Conservation (phyloP, 2,113 vertebrate species). For the Esox niger region DNA sequence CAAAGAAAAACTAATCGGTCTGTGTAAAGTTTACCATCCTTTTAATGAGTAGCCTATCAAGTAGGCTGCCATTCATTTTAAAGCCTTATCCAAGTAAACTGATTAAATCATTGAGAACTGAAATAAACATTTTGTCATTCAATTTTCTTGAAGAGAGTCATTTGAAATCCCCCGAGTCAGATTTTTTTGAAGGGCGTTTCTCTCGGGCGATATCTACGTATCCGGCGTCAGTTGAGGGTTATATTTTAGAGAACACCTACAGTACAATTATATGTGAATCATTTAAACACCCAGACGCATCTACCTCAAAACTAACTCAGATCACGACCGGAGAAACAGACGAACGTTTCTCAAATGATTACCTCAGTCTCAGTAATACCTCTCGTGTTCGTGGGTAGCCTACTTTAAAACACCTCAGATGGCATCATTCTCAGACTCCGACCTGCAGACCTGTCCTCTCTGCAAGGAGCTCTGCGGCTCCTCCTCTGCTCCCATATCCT, state of each 20-base stretch:
- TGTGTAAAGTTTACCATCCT: neutral
- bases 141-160: neutral
- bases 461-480: conserved; percentile 92
- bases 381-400: conserved; percentile 37
- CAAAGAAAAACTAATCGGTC: neutral
- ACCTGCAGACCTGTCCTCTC: conserved; percentile 88
- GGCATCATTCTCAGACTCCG: conserved; percentile 90
- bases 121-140: neutral
- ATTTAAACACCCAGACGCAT: conserved; percentile 42
- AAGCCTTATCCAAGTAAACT: conserved; percentile 26
- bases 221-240: conserved; percentile 22
- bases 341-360: conserved; percentile 44
- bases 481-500: conserved; percentile 85
- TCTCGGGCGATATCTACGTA: conserved; percentile 19
- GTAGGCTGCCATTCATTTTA: neutral
- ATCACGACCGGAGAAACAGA: conserved; percentile 7
- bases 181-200: conserved; percentile 24
- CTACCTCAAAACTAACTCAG: conserved; percentile 57
- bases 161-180: neutral
- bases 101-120: neutral
- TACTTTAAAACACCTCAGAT: conserved; percentile 67
- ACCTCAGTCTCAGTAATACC: conserved; percentile 28
- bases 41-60: neutral
- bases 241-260: conserved; percentile 6
- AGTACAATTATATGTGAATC: conserved; percentile 9